phyloP scores from a whole-genome alignment of 37 sponge, comb jelly and placozoan genomes.

The Hormiphora californensis region DNA sequence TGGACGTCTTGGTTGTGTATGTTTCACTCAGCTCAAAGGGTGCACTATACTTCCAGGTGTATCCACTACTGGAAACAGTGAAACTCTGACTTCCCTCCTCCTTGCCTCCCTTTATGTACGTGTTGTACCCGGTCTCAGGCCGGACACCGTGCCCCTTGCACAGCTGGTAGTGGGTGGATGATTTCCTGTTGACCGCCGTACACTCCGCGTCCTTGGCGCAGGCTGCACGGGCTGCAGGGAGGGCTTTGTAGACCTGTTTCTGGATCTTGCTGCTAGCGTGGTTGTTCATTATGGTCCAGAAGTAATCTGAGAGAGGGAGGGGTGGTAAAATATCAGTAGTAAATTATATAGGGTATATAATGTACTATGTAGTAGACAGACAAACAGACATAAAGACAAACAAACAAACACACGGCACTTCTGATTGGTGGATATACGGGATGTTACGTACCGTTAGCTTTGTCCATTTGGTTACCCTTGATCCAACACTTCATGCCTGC shows the following conservation, averaged over 20 bases:
- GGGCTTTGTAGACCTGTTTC: not conserved
- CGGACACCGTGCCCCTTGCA: not conserved
- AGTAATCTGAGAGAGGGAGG: not conserved
- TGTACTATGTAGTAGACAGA: not conserved
- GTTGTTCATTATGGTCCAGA: not conserved
- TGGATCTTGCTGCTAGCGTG: not conserved
- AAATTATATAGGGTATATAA: not conserved
- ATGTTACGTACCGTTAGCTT: not conserved
- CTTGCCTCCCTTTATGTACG: not conserved
- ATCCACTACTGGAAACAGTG: not conserved
- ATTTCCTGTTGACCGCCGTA: not conserved
- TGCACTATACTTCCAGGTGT: not conserved
- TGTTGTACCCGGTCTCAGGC: not conserved
- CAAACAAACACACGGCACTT: no score
- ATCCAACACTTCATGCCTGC: not conserved
- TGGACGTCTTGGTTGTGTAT: not conserved
- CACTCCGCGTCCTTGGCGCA: not conserved
- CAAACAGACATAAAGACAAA: not conserved
- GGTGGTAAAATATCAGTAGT: not conserved
- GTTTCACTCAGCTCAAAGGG: not conserved
- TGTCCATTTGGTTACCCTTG: slow-evolving; percentile 11
- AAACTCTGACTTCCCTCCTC: not conserved
- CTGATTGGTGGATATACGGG: no score
- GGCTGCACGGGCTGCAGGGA: not conserved
- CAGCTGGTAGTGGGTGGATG: not conserved